Percentiles rank a stretch among this genome's conserved stretches.
These are phyloP conservation scores for Pegoplata infirma DNA, from an alignment of 2,888 invertebrate genomes.

Conservation along the genomic window DNA sequence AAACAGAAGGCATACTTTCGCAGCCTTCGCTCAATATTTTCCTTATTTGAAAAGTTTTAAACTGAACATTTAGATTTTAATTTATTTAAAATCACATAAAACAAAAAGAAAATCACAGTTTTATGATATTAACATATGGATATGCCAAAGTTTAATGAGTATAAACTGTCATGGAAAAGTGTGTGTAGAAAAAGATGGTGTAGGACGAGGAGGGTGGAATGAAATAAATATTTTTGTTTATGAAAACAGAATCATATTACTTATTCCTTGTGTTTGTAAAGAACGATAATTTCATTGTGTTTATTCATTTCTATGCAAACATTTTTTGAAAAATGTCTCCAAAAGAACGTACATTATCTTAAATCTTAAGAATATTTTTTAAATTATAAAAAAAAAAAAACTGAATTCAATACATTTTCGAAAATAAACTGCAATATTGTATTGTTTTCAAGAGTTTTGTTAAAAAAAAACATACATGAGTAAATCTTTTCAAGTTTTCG, in stretches of 20 bases:
- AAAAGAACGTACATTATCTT: slow-evolving; percentile 43
- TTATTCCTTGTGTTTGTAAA: slow-evolving; percentile 25
- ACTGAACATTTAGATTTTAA: slow-evolving; percentile 44
- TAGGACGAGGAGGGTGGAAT: background rate
- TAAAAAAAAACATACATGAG: no score
- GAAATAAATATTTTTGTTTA: slow-evolving; percentile 47
- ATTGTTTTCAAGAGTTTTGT: no score
- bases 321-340: slow-evolving; percentile 18
- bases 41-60: slow-evolving; percentile 37
- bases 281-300: slow-evolving; percentile 51
- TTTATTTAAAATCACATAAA: slow-evolving; percentile 54
- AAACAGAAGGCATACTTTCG: background rate
- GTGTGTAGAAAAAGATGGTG: no score
- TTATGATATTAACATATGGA: slow-evolving; percentile 37
- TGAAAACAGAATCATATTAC: slow-evolving; percentile 27
- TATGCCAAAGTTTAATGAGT: slow-evolving; percentile 27
- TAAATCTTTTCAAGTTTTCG: no score
- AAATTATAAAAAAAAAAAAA: background rate
- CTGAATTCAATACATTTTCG: no score
- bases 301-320: slow-evolving; percentile 39
- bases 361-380: slow-evolving; percentile 57
- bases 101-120: slow-evolving; percentile 22
- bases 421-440: no score
- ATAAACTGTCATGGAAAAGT: background rate
- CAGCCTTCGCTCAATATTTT: background rate